Evolutionary conservation across 2,797 vertebrate species (phyloP), one percentile per base, ranked within the genome.

Genomic region (Fundulus diaphanus): DNA sequence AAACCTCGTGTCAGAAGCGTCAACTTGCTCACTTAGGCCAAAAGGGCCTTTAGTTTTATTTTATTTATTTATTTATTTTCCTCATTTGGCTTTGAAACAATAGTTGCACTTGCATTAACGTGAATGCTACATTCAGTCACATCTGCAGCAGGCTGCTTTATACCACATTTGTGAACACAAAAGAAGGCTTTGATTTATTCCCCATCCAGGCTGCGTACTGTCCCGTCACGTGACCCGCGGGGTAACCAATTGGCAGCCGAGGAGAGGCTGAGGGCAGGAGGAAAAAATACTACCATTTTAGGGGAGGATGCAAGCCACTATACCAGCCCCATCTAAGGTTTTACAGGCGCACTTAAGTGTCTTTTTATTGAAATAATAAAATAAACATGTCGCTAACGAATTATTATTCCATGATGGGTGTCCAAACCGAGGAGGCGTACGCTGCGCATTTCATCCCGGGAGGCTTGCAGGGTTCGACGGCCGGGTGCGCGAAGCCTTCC

Each of bases 361-460:
- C 93, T 95, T 95, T 96, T 95, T 94, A 95, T 95, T 90, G 93
- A 95, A 94, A 92, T 95, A 95, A 95, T 93, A 94, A 93, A 93
- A 92, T 91, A 95, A 96, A 95, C 93, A 97, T 97, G 97, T 97
- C 97, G 92, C 95, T 98, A 95, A 96, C 96, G 94, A 97, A 97
- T 96, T 97, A 97, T 95, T 98, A 96, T 95, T 96, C 97, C 88
- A 96, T 97, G 93, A 96, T 97, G 96, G 96, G 97, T 92, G 96
- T 97, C 89, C 96, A 97, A 89, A 93, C 92, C 76, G 97, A 97
- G 89, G 97, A 97, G 90, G 95, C 95, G 83, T 97, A 96, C 88
- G 95, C 95, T 65, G 94, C 95, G 49, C 96, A 96, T 89, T 97
- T 96, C 90, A 95, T 95, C 82, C 95, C 95, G 78, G 96, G 95